Evolutionary conservation across 2,113 vertebrate genomes (phyloP).

Genomic region (Gymnorhina tibicen): DNA sequence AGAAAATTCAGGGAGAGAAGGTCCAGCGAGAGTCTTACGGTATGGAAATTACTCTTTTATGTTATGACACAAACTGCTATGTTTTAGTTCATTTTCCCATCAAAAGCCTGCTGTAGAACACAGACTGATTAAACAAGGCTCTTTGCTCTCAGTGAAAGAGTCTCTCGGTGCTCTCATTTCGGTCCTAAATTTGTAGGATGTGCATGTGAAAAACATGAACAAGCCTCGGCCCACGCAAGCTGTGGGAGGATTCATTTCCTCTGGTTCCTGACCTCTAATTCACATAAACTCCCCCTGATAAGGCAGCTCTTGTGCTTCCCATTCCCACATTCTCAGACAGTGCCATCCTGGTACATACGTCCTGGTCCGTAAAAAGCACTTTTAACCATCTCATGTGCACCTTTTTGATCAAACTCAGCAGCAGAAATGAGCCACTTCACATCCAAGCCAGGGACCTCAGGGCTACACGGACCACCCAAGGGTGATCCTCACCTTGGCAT

Average conservation of each 20-base stretch:
- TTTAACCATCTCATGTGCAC: neutral
- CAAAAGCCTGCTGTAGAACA: neutral
- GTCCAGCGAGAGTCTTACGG: accelerated
- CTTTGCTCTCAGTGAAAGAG: neutral
- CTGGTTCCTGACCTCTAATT: neutral
- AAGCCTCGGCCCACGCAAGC: neutral
- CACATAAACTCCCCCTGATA: neutral
- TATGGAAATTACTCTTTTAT: neutral
- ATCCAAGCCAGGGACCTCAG: neutral
- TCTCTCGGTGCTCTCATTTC: neutral
- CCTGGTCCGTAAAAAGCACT: neutral
- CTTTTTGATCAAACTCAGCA: neutral
- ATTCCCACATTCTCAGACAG: neutral
- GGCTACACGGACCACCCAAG: neutral
- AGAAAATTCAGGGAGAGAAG: neutral
- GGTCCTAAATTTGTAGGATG: neutral
- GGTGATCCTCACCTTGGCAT: neutral
- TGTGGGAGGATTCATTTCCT: slow-evolving; percentile 33
- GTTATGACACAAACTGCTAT: neutral
- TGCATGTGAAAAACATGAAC: neutral
- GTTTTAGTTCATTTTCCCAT: neutral
- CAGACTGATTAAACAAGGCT: neutral
- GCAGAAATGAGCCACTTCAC: neutral
- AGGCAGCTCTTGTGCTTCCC: neutral
- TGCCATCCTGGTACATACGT: neutral